Percentiles rank a stretch among this genome's conserved stretches.
phyloP scores from a whole-genome alignment of 2,797 vertebrate genomes.

The Sphenopsis melanotis region DNA sequence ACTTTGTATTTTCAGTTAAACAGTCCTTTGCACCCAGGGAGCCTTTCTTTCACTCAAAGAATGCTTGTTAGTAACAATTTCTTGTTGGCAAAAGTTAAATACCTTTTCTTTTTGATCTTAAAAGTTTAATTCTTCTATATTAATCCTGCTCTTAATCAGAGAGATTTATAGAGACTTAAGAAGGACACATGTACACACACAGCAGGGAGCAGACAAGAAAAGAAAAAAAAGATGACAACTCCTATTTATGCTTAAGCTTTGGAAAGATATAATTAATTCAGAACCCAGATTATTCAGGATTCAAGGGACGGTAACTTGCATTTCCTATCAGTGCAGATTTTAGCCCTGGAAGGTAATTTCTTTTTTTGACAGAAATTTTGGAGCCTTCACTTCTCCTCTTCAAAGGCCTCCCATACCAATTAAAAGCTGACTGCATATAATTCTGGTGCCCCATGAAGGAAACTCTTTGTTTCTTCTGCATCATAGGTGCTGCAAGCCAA shows the following conservation, averaged over 20 bases:
- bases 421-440: neutral
- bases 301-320: neutral
- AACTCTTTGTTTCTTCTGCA: neutral
- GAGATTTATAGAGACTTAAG: conserved; percentile 42
- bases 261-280: conserved; percentile 55
- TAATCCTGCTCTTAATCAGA: conserved; percentile 58
- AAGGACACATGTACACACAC: conserved; percentile 9
- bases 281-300: conserved; percentile 39
- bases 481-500: neutral
- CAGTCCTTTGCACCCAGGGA: neutral
- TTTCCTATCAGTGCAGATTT: conserved; percentile 19
- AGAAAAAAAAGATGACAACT: neutral
- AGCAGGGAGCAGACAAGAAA: conserved; percentile 29
- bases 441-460: neutral
- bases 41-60: conserved; percentile 25
- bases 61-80: conserved; percentile 42
- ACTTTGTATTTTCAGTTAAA: conserved; percentile 1
- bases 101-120: conserved; percentile 42
- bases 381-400: conserved; percentile 8
- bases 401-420: neutral
- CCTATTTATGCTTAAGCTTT: conserved; percentile 44
- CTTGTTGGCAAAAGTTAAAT: conserved; percentile 35
- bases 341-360: neutral
- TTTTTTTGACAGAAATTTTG: neutral
- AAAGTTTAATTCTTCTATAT: conserved; percentile 50